Evolutionary conservation across 2,113 vertebrate species (phyloP), one percentile per base, ranked within the genome.

Genomic region (Glaucomys volans): DNA sequence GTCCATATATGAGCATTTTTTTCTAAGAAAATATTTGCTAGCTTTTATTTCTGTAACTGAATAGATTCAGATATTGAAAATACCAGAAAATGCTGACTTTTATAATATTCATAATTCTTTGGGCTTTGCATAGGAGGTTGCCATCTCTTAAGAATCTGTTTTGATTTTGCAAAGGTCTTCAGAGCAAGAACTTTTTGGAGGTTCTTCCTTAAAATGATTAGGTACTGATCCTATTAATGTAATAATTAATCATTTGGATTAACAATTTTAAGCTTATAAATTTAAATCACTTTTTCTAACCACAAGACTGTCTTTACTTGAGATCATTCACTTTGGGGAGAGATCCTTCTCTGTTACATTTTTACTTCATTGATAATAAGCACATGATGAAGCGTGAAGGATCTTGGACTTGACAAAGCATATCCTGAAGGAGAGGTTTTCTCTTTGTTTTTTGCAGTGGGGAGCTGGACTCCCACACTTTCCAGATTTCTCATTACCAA

Each of bases 401-500:
- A 42, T 35, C 24, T 90, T 90, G 37, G 47, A 52, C 67, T 7
- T 52, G 40, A 86, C 32, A 89, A 74, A 90, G 5, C 52, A 52
- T 82, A 13, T 74, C 26, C 47, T 82, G 42, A 74, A 69, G 30
- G 37, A 74, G 37, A 47, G 35, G n/a, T 74, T 80, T 20, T 3
- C 0, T 62, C 9, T 62, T 62, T 28, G 59, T 62, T 28, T 62
- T 62, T 62, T 24, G 59, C 59, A 62, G 24, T 2, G 9, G 4
- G 4, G 17, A 67, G 22, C 0, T 77, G 71, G 57, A 0, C 14
- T 93, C 13, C 66, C 16, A 57, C 57, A 42, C 54, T 57, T 72
- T 59, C 35, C 8, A 66, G 13, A 83, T 72, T 85, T 97, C 26
- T 90, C 14, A 85, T 81, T 89, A 76, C 47, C 37, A 71, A 83